Conservation (phyloP, 2,797 vertebrate species). For the Sphenodon punctatus region DNA sequence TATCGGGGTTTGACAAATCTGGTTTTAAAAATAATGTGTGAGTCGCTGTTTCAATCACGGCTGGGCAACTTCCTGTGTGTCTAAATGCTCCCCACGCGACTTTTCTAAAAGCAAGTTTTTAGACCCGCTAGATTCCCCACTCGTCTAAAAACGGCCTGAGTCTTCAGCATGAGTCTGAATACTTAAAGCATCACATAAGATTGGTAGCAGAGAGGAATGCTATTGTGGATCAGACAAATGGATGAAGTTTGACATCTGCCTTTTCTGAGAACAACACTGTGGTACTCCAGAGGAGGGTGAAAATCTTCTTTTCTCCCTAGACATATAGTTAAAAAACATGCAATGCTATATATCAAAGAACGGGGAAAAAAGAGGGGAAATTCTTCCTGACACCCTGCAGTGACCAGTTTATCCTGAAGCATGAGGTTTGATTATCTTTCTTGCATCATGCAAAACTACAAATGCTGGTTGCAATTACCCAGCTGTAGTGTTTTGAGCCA, state of each 20-base stretch:
- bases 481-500: not conserved
- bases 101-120: no score
- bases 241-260: not conserved
- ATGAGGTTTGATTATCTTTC: not conserved
- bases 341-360: not conserved
- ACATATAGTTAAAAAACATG: rapidly evolving
- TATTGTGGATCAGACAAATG: not conserved
- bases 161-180: no score
- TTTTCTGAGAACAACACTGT: not conserved
- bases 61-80: no score
- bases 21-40: no score
- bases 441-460: not conserved
- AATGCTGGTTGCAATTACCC: not conserved
- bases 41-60: no score
- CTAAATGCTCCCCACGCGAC: no score
- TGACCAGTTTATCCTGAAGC: not conserved
- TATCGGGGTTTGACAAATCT: no score
- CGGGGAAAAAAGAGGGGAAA: not conserved
- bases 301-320: not conserved
- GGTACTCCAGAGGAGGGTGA: not conserved
- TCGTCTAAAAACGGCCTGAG: no score
- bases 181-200: no score
- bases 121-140: no score
- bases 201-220: no score
- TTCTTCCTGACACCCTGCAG: rapidly evolving